Conservation (phyloP, 1,140 invertebrate species). For the Lanistes nyassanus region DNA sequence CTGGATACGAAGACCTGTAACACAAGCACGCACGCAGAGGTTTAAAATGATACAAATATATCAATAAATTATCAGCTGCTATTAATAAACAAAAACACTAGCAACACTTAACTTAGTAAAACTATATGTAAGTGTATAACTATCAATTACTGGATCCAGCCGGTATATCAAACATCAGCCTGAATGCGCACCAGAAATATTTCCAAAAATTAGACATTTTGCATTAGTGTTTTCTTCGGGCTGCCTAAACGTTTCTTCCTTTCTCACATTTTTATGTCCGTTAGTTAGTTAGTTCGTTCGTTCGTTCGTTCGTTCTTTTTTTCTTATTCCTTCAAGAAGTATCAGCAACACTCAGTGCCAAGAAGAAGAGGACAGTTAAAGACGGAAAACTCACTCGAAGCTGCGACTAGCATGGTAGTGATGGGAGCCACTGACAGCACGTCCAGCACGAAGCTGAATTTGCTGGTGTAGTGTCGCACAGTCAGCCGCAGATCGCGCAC, state of each 20-base stretch:
- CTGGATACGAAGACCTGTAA: background rate
- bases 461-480: constrained; percentile 19
- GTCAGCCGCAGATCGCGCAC: constrained; percentile 13
- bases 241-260: too few relatives aligned
- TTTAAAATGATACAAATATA: background rate
- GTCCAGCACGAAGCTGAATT: constrained; percentile 19
- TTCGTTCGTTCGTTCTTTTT: too few relatives aligned
- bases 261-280: too few relatives aligned
- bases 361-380: background rate
- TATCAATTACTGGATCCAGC: background rate
- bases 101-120: too few relatives aligned
- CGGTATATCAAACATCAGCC: background rate
- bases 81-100: background rate
- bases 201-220: too few relatives aligned
- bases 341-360: background rate
- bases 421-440: constrained; percentile 23
- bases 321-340: background rate
- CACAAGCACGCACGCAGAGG: background rate
- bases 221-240: too few relatives aligned
- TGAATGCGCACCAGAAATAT: too few relatives aligned
- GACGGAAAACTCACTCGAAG: constrained; percentile 2
- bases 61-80: too few relatives aligned
- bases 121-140: background rate
- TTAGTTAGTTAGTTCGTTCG: background rate
- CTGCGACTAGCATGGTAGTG: background rate